Conservation (phyloP, 2,797 vertebrate species). For the Eremophila alpestris region DNA sequence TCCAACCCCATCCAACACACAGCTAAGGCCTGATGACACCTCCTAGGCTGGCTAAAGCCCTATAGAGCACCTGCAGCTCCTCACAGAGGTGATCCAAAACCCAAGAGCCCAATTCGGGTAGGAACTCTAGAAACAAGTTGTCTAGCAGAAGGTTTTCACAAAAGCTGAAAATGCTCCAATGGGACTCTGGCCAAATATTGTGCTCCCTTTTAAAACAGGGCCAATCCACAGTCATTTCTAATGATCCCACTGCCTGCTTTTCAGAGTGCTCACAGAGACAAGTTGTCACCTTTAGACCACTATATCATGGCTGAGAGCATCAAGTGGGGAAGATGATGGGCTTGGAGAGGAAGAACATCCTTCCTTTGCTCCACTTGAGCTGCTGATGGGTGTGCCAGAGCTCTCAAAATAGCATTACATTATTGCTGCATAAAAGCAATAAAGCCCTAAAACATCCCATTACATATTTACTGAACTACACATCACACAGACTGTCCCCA, state of each 20-base stretch:
- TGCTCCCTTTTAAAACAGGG: slow-evolving; percentile 15
- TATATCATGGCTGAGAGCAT: slow-evolving; percentile 46
- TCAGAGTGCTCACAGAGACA: slow-evolving; percentile 34
- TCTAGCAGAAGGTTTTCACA: not conserved
- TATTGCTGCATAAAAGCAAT: slow-evolving; percentile 27
- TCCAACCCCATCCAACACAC: not conserved
- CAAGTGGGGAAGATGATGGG: slow-evolving; percentile 31
- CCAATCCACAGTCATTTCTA: not conserved
- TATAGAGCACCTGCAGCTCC: not conserved
- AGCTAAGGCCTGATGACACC: not conserved
- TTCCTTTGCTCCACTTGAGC: slow-evolving; percentile 31
- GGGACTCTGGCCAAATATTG: slow-evolving; percentile 28
- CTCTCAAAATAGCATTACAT: slow-evolving; percentile 3
- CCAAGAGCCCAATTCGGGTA: not conserved
- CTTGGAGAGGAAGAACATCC: slow-evolving; percentile 49
- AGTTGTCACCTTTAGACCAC: slow-evolving; percentile 40
- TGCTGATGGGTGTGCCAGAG: not conserved
- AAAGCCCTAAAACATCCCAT: slow-evolving; percentile 27
- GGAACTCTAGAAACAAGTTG: not conserved
- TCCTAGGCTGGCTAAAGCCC: not conserved
- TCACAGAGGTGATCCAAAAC: not conserved
- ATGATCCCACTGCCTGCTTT: slow-evolving; percentile 6
- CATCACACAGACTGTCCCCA: not conserved
- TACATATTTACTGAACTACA: not conserved
- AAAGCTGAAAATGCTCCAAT: not conserved